Evolutionary conservation across 1,140 invertebrate species (phyloP).

Genomic region (Drosophila ogumai): DNA sequence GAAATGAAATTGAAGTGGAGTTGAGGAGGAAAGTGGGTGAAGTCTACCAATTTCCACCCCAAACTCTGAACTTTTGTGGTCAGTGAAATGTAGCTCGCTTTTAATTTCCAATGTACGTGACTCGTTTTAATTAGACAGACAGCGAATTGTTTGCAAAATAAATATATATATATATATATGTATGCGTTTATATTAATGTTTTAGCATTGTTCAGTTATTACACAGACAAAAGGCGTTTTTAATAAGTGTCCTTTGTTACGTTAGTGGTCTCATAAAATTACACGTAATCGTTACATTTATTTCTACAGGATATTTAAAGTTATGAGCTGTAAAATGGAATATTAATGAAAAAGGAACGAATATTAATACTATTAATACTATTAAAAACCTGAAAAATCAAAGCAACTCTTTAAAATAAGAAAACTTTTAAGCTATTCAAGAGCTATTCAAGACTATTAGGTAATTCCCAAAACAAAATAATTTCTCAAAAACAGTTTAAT

Average conservation of each 20-base stretch:
- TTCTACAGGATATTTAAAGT: neutral
- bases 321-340: neutral
- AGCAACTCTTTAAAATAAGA: neutral
- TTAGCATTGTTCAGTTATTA: neutral
- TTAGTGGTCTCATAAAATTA: slow-evolving; percentile 15
- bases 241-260: slow-evolving; percentile 18
- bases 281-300: neutral
- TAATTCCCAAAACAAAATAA: neutral
- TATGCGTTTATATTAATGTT: neutral
- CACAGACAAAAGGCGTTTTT: neutral
- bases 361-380: neutral
- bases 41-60: neutral
- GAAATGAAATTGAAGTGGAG: slow-evolving; percentile 42
- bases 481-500: neutral
- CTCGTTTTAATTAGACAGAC: slow-evolving; percentile 54
- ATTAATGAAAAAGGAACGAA: neutral
- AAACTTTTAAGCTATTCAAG: too few species aligned
- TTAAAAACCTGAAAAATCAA: neutral
- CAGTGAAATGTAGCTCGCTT: slow-evolving; percentile 46
- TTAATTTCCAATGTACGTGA: slow-evolving; percentile 60
- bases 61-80: slow-evolving; percentile 44
- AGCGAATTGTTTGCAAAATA: slow-evolving; percentile 6
- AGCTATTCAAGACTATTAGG: neutral
- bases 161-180: slow-evolving; percentile 8
- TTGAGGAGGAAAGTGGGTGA: neutral